Percentiles rank a stretch among this genome's conserved stretches.
phyloP scores from a whole-genome alignment of 2,888 invertebrate genomes.

The Platycheirus albimanus region DNA sequence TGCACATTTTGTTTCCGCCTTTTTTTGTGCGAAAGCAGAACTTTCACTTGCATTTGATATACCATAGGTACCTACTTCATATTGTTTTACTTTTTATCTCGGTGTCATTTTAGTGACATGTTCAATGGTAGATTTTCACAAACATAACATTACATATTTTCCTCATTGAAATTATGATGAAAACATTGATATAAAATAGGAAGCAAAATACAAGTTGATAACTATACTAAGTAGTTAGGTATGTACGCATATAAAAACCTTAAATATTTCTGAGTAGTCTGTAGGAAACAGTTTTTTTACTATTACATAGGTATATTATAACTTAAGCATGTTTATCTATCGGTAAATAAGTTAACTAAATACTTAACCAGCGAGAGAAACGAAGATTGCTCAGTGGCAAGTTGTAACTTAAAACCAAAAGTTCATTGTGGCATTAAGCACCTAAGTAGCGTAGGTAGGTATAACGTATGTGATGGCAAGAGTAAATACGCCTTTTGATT shows the following conservation, averaged over 20 bases:
- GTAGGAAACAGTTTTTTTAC: too few relatives aligned
- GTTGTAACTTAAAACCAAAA: slow-evolving; percentile 41
- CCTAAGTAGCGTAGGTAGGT: background rate
- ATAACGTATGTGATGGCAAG: background rate
- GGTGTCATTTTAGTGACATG: slow-evolving; percentile 21
- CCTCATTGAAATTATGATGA: slow-evolving; percentile 30
- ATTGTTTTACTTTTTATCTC: slow-evolving; percentile 40
- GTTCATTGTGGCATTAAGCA: slow-evolving; percentile 36
- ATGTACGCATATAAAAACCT: background rate
- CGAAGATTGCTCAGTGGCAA: slow-evolving; percentile 34
- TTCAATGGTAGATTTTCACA: slow-evolving; percentile 15
- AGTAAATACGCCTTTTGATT: slow-evolving; percentile 24
- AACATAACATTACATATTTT: slow-evolving; percentile 21
- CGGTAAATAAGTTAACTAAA: background rate
- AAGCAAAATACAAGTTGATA: slow-evolving; percentile 53
- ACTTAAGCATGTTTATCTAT: too few relatives aligned
- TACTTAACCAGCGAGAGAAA: background rate
- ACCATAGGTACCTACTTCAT: slow-evolving; percentile 20
- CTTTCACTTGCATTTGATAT: slow-evolving; percentile 70
- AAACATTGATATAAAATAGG: slow-evolving; percentile 49
- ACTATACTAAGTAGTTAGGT: slow-evolving; percentile 41
- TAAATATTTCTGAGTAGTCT: too few relatives aligned
- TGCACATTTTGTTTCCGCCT: slow-evolving; percentile 71
- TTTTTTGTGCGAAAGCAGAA: slow-evolving; percentile 64
- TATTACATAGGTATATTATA: too few relatives aligned